Percentiles rank a stretch among this genome's conserved stretches.
These are phyloP conservation scores for Ranitomeya variabilis DNA, from an alignment of 2,113 vertebrate species.

Conservation along the genomic window DNA sequence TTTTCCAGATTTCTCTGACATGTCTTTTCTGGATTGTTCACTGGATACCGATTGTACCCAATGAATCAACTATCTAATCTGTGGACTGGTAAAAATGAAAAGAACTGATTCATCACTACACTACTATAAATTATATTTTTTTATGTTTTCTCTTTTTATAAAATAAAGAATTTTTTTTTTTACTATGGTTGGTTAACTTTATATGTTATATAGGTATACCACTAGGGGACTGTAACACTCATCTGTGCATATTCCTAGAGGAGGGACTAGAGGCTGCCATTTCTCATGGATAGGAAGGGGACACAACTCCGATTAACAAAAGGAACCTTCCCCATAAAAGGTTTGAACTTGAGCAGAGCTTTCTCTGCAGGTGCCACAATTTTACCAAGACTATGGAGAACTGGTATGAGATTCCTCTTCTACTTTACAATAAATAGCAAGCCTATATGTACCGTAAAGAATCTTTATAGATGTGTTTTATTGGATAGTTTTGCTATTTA, in stretches of 20 bases:
- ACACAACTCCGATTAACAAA: background rate
- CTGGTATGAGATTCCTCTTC: background rate
- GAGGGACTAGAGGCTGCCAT: background rate
- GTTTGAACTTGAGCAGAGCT: background rate
- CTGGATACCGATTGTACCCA: background rate
- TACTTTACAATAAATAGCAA: background rate
- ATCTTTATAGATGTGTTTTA: no score
- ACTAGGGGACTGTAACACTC: background rate
- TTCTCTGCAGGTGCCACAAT: background rate
- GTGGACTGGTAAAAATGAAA: background rate
- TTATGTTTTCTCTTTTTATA: background rate
- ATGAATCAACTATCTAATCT: background rate
- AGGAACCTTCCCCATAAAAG: background rate
- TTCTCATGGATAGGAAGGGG: background rate
- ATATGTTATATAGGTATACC: background rate
- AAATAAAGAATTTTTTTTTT: conserved; percentile 1
- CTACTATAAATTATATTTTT: conserved; percentile 12
- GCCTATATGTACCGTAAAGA: background rate
- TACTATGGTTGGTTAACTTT: conserved; percentile 1
- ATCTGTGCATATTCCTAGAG: background rate
- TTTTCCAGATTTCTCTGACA: background rate
- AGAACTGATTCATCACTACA: conserved; percentile 15
- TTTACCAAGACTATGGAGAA: background rate
- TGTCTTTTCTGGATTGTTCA: background rate
- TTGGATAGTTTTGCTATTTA: no score